Evolutionary conservation across 2,888 invertebrate genomes (phyloP), one percentile per base, ranked within the genome.

Genomic region (Galeruca laticollis): DNA sequence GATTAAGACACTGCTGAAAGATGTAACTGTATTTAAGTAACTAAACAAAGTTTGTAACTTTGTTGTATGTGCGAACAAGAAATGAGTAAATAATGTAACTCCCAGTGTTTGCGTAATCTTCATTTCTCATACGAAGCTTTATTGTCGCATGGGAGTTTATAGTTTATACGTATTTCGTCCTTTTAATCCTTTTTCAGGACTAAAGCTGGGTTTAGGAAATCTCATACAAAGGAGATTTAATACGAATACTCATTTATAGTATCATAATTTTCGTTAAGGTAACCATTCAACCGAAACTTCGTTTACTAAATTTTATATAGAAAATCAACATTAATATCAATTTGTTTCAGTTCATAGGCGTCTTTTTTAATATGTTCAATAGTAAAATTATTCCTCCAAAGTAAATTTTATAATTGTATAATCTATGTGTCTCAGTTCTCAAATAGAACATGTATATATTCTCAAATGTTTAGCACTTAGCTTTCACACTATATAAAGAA

Each of bases 11-110:
- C 26, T 13, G 31, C 31, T 13, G n/a, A 54, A 51, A 20, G 52
- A 13, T 13, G 5, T 9, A 47, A 47, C 33, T 15, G 18, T 56
- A 33, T 56, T 56, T 35, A 56, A 31, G 60, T 47, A n/a, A 47
- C 60, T 43, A 26, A 60, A 60, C 47, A 60, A 60, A 47, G 47
- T 60, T 60, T 9, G n/a, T 43, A 60, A 47, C 40, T 59, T 59
- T 60, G n/a, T n/a, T n/a, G 60, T 26, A 47, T 26, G 26, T 60
- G 47, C 47, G 26, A 60, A 11, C 26, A 60, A 43, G 40, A 60
- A 60, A 60, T 56, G 9, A 40, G 59, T 13, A 59, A 43, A 60
- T 43, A 60, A 47, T 60, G 47, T 43, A 47, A 60, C 60, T 47
- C 31, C 26, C n/a, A 60, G n/a, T 60, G 43, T 37, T 59, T 59